Evolutionary conservation across 1,140 invertebrate species (phyloP), one percentile per base, ranked within the genome.

Genomic region (Drosophila tsacasi): DNA sequence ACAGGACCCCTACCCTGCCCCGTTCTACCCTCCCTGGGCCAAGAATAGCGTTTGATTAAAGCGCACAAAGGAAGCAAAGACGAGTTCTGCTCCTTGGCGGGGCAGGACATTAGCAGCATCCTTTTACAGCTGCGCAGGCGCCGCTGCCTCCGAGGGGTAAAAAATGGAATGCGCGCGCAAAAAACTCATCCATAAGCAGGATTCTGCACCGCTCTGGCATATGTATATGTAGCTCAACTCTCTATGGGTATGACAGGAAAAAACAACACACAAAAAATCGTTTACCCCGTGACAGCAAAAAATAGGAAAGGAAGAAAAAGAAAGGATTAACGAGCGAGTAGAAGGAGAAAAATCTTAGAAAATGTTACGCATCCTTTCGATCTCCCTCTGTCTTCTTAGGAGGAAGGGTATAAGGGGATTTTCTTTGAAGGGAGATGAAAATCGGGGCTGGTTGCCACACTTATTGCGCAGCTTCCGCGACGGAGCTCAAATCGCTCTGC

Each of bases 101-200:
- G 61, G 42, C 71, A 75, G 84, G 86, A 90, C 85, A 90, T 90
- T 91, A 91, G 86, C 85, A 90, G 85, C 85, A 90, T 90, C 85
- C 85, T 90, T 90, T 90, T 89, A 89, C 85, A 79, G 68, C 82
- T 78, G 84, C 85, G 85, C 85, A 79, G 79, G 81, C 84, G 84
- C 84, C 86, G 83, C 83, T 73, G 83, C 73, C 66, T 8, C 30
- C 42, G 63, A 71, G 61, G 73, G 77, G 67, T 77, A 89, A 72
- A 21, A 77, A 71, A 19, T 7, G 54, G 69, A 87, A 87, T 71
- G 84, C 77, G 84, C 84, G 84, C 84, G 81, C 84, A 89, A 87
- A 87, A 87, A 84, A 79, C 60, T 55, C 42, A 44, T 49, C 58
- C 49, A 52, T 40, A 21, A 63, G 54, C 63, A 46, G 72, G 67